Evolutionary conservation across 2,888 invertebrate species (phyloP).

Genomic region (Chrysina gloriosa): DNA sequence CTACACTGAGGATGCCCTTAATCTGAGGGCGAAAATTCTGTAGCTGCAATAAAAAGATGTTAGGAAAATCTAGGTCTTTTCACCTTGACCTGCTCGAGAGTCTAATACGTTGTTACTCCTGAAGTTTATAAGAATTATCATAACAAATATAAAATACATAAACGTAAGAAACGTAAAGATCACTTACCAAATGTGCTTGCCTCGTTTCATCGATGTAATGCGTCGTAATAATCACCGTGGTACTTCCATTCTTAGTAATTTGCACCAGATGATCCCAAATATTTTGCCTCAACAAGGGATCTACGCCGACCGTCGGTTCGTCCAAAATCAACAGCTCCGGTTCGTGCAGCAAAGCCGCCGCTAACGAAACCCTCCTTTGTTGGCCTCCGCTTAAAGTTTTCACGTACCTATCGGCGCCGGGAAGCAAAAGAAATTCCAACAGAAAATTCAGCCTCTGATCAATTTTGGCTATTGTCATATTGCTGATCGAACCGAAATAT

Average conservation of each 20-base stretch:
- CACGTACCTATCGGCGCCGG: constrained; percentile 64
- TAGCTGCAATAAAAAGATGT: too few relatives aligned
- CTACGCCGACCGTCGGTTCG: constrained; percentile 94
- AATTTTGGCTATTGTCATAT: constrained; percentile 58
- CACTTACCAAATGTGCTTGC: constrained; percentile 83
- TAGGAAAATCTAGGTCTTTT: too few relatives aligned
- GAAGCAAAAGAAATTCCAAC: constrained; percentile 60
- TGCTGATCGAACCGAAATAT: constrained; percentile 63
- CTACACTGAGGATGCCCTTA: too few relatives aligned
- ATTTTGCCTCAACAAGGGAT: constrained; percentile 86
- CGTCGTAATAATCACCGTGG: constrained; percentile 87
- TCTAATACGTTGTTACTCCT: too few relatives aligned
- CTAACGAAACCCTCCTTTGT: constrained; percentile 87
- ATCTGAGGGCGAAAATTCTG: too few relatives aligned
- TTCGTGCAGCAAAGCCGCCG: constrained; percentile 87
- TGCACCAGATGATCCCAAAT: constrained; percentile 89
- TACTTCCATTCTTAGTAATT: constrained; percentile 78
- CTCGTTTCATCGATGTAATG: constrained; percentile 90
- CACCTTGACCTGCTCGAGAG: too few relatives aligned
- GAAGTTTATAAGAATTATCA: too few relatives aligned
- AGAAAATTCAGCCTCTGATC: constrained; percentile 59
- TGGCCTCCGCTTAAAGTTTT: constrained; percentile 91
- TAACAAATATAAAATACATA: too few relatives aligned
- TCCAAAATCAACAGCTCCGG: constrained; percentile 92
- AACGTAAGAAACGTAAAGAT: too few relatives aligned